Conservation (phyloP, 53 echinoderm and acorn worm genomes). For the Pentamera pediparva region DNA sequence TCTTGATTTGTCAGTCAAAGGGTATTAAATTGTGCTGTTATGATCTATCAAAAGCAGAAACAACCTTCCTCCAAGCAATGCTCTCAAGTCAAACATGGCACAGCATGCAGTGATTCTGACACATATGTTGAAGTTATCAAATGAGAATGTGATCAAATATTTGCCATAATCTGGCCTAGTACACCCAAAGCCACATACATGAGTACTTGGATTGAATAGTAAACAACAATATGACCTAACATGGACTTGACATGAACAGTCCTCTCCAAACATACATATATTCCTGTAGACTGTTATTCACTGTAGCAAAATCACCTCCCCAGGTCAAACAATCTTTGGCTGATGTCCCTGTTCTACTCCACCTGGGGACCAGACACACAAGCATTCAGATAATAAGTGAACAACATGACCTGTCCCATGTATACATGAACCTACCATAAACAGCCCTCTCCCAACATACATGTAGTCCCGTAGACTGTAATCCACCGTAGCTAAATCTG, state of each 20-base stretch:
- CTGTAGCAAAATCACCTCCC: conserved; percentile 57
- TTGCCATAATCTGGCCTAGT: too few relatives aligned
- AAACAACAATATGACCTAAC: too few relatives aligned
- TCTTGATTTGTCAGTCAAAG: too few relatives aligned
- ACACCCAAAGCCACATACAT: too few relatives aligned
- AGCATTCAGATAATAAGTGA: neutral
- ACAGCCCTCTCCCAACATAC: conserved; percentile 53
- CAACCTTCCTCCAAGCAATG: too few relatives aligned
- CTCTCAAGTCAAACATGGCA: too few relatives aligned
- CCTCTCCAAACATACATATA: conserved; percentile 62
- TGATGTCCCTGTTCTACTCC: conserved; percentile 32
- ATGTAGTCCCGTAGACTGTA: conserved; percentile 89
- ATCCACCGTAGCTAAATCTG: conserved; percentile 40
- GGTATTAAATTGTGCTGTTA: too few relatives aligned
- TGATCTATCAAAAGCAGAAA: too few relatives aligned
- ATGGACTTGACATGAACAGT: conserved; percentile 64
- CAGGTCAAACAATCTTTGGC: conserved; percentile 48
- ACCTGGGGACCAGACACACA: conserved; percentile 44
- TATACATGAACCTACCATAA: conserved; percentile 60
- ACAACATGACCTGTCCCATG: neutral
- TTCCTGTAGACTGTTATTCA: conserved; percentile 72
- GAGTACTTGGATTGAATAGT: too few relatives aligned
- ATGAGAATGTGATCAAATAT: too few relatives aligned
- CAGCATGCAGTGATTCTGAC: too few relatives aligned
- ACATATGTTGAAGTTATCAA: too few relatives aligned